Evolutionary conservation across 2,888 invertebrate genomes (phyloP), one percentile per base, ranked within the genome.

Genomic region (Gasteruption jaculator): DNA sequence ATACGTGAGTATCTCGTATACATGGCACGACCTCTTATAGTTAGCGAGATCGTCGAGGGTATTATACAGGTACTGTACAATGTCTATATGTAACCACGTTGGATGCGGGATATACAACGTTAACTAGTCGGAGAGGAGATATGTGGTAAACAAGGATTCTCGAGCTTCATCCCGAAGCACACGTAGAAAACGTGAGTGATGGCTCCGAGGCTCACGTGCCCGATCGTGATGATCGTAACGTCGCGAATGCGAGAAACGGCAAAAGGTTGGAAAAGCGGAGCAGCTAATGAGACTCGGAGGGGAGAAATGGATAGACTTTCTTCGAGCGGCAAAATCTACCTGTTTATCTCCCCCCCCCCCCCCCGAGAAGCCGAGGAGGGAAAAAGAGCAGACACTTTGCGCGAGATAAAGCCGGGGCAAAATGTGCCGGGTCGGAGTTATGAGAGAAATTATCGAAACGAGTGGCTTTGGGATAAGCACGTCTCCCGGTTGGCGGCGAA

Each of bases 171-270:
- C 50, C 53, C 53, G 50, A 57, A 54, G 56, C 53, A 43, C 53
- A 49, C 54, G 55, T 54, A 51, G 54, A 53, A 57, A 61, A 61
- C 57, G 60, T 61, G 61, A 63, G 60, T 60, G 61, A 61, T 57
- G 55, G 56, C 56, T 57, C 54, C 48, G 45, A 46, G 45, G 44
- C 50, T 52, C 46, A 41, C 43, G 43, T 50, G 49, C 51, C 46
- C 50, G 52, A 45, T 52, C 46, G 47, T 46, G 47, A 46, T 40
- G 48, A 49, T 46, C 44, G 48, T 47, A 43, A 46, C 48, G 47
- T 50, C 47, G 49, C 46, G 47, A n/a, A n/a, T n/a, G n/a, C 48
- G 50, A 38, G 38, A 34, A 43, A 22, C 22, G 35, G 18, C 15
- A 25, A 35, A 35, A 6, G 21, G 21, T 4, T 10, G 35, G 7